Evolutionary conservation across 1,140 invertebrate genomes (phyloP).

Genomic region (Rhopalosiphum maidis): DNA sequence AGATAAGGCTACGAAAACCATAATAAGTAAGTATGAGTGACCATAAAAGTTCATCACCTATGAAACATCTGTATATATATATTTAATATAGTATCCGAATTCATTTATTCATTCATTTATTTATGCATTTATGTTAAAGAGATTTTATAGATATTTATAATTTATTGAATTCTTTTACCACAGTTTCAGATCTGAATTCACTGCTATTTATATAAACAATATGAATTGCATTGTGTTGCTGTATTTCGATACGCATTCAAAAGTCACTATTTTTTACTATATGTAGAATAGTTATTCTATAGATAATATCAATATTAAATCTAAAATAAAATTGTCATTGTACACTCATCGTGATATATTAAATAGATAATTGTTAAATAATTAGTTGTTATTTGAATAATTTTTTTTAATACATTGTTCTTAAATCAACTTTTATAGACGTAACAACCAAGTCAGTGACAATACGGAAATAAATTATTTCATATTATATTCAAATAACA

Average conservation of each 20-base stretch:
- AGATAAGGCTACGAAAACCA: conserved; percentile 9
- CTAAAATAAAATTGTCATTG: not conserved
- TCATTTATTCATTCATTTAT: not conserved
- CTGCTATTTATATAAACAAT: not conserved
- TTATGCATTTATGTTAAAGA: not conserved
- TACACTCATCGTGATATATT: not conserved
- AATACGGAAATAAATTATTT: not conserved
- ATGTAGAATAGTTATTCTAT: not conserved
- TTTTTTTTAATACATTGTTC: not conserved
- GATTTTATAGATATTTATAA: not conserved
- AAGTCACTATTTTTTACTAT: not conserved
- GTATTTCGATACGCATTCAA: not conserved
- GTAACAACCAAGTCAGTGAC: not conserved
- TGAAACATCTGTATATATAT: not conserved
- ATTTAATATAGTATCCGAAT: not conserved
- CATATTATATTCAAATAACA: not conserved
- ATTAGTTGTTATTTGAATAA: not conserved
- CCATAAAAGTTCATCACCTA: not conserved
- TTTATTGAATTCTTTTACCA: not conserved
- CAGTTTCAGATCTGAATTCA: not conserved
- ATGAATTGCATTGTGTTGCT: not conserved
- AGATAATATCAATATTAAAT: not conserved
- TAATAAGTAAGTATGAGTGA: not conserved
- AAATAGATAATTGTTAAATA: not conserved
- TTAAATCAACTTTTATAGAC: not conserved